phyloP scores from a whole-genome alignment of 53 echinoderm and acorn worm genomes.

The Echinometra lucunter region DNA sequence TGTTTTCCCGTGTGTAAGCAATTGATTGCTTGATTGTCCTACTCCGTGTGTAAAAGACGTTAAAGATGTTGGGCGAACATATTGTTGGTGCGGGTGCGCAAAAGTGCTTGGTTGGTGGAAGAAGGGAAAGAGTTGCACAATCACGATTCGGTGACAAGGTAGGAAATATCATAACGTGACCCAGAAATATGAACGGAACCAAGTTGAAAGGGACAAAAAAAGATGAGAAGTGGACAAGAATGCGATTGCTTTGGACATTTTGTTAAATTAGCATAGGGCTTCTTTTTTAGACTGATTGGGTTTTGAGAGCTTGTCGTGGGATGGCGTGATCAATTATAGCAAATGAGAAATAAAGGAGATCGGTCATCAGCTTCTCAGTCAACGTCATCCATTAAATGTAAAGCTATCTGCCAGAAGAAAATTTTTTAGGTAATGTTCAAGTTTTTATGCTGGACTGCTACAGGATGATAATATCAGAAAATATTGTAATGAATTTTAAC shows the following conservation, averaged over 20 bases:
- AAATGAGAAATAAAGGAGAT: conserved; percentile 59
- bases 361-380: conserved; percentile 8
- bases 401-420: conserved; percentile 46
- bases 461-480: neutral
- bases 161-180: conserved; percentile 28
- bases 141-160: conserved; percentile 26
- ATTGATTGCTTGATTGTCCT: conserved; percentile 72
- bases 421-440: neutral
- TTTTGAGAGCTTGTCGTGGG: neutral
- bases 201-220: neutral
- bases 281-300: conserved; percentile 36
- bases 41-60: conserved; percentile 51
- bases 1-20: conserved; percentile 70
- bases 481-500: neutral
- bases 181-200: neutral
- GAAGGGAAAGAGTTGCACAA: conserved; percentile 44
- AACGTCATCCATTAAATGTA: conserved; percentile 53
- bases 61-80: conserved; percentile 29
- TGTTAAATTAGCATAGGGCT: conserved; percentile 40
- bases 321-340: conserved; percentile 32
- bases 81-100: conserved; percentile 25
- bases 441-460: neutral
- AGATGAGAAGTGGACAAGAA: no score
- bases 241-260: conserved; percentile 32
- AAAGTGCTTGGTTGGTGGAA: conserved; percentile 29